Conservation (phyloP, 2,888 invertebrate species). For the Nemoura dubitans region DNA sequence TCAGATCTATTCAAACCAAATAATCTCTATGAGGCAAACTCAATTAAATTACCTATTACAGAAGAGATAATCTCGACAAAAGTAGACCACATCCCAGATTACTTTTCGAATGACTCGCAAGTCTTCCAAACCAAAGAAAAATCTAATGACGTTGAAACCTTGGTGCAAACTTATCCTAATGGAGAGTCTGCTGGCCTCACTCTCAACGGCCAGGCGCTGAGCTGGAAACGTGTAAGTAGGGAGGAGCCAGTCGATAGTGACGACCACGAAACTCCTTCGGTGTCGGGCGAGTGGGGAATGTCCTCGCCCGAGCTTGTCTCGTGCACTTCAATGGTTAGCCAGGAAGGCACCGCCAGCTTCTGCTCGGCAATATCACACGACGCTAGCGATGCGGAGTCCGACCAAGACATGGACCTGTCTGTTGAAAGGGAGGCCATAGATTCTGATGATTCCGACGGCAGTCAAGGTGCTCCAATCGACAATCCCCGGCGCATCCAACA, state of each 20-base stretch:
- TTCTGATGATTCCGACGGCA: conserved; percentile 44
- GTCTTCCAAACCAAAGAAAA: background rate
- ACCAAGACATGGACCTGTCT: conserved; percentile 55
- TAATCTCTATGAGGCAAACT: background rate
- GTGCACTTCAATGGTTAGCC: background rate
- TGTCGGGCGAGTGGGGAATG: background rate
- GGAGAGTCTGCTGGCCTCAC: background rate
- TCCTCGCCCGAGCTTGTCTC: background rate
- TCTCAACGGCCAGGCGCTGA: background rate
- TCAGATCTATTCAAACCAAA: background rate
- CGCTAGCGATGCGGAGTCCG: conserved; percentile 47
- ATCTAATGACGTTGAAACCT: background rate
- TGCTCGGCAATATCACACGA: background rate
- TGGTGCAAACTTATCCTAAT: background rate
- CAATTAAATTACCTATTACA: background rate
- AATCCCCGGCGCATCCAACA: conserved; percentile 15
- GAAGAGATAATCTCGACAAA: background rate
- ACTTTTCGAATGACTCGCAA: background rate
- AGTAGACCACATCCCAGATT: background rate
- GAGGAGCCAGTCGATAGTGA: background rate
- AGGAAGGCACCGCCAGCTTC: background rate
- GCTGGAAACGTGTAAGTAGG: background rate
- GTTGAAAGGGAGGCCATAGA: conserved; percentile 53
- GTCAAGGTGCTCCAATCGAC: conserved; percentile 33
- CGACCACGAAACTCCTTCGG: background rate